Percentiles rank a stretch among this genome's conserved stretches.
phyloP scores from a whole-genome alignment of 53 echinoderm and acorn worm species.

The Actinopyga echinites region DNA sequence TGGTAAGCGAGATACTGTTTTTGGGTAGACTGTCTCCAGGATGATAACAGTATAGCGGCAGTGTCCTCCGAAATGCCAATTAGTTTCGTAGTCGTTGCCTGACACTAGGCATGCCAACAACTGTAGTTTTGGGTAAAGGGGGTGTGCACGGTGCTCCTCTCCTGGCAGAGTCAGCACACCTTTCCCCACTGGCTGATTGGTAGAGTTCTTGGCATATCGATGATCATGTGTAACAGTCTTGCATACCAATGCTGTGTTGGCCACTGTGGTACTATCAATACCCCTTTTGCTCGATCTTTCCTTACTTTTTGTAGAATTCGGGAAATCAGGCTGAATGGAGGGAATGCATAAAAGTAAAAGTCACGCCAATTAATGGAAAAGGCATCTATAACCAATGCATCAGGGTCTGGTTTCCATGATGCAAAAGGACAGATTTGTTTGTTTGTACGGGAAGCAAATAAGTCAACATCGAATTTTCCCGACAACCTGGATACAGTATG shows the following conservation, averaged over 20 bases:
- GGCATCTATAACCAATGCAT: conserved; percentile 56
- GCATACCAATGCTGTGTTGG: conserved; percentile 52
- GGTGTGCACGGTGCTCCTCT: neutral
- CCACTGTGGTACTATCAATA: conserved; percentile 29
- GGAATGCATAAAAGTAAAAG: conserved; percentile 58
- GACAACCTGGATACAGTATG: conserved; percentile 2
- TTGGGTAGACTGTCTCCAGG: neutral
- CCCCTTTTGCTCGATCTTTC: conserved; percentile 16
- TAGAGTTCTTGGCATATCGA: conserved; percentile 9
- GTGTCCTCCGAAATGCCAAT: neutral
- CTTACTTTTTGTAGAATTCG: conserved; percentile 5
- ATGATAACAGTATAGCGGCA: neutral
- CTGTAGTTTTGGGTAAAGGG: neutral
- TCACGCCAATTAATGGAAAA: no score
- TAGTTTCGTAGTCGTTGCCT: neutral
- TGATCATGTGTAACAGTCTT: conserved; percentile 18
- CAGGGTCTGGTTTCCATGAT: conserved; percentile 70
- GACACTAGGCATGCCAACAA: neutral
- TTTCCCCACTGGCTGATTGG: neutral
- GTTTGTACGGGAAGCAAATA: conserved; percentile 62
- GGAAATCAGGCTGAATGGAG: conserved; percentile 37
- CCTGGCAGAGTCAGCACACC: neutral
- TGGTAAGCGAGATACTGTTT: neutral
- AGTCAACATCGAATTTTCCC: conserved; percentile 44
- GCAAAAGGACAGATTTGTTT: conserved; percentile 52